Base-by-base conservation (phyloP, 92 coral and sea anemone genomes). In the Muricea muricata region DNA sequence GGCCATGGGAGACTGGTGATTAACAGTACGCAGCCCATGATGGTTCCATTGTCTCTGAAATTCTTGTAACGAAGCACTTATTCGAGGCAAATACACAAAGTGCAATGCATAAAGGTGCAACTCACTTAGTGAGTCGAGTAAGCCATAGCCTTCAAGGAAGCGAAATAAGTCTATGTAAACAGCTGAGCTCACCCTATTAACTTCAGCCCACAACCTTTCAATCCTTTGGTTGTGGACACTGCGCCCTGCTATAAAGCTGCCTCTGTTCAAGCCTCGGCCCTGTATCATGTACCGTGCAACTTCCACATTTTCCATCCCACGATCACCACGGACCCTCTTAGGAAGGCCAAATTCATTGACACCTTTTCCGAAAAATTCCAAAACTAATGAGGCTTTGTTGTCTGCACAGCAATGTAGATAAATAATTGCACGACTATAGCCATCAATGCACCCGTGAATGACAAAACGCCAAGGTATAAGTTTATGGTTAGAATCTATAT, bases 161-260 rank as follows among this genome's bases (percentile, higher is more conserved):
- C 65, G 73, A 84, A 87, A 91, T 78, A 91, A 30, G 54, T 84
- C 89, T 50, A 83, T 84, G 76, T 87, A 91, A 78, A 82, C 71
- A 24, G 76, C 79, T 33, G 72, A 70, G 33, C 85, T 89, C 28
- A 91, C 89, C 73, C 91, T 87, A 66, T 91, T 91, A 79, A 80
- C 57, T 79, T 82, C 86, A 20, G 33, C 86, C 85, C 85, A 81
- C 66, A 81, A 65, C 66, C 85, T 39, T 65, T 81, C 77, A 41
- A 65, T 81, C 66, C 85, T 50, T 37, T 37, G 40, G 33, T 81
- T 81, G 60, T 81, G 85, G 11, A 81, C 77, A 39, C 85, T 81
- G 39, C 90, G 32, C 47, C 91, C 88, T 52, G 93, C 90, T 4
- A 86, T 90, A 75, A 90, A 90, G 46, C 93, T 90, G 66, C 93